A percentile compares a stretch with the other conserved stretches of the same genome.
These are phyloP conservation scores for Lasioglossum lativentre DNA, from an alignment of 2,888 invertebrate genomes.

Conservation along the genomic window DNA sequence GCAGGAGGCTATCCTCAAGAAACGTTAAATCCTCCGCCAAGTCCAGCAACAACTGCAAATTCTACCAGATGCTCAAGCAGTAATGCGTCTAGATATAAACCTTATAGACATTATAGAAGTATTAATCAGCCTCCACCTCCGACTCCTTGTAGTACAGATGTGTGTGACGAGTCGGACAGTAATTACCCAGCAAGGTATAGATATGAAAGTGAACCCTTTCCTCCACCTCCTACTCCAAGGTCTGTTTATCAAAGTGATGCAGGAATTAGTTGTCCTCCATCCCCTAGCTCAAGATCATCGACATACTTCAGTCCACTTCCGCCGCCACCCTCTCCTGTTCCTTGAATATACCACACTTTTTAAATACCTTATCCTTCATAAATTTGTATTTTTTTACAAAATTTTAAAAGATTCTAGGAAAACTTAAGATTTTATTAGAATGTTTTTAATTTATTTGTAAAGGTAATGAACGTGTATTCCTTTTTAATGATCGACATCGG, in stretches of 20 bases:
- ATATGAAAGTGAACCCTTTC: conserved; percentile 89
- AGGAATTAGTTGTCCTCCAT: conserved; percentile 87
- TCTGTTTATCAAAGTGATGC: conserved; percentile 91
- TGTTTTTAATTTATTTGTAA: conserved; percentile 25
- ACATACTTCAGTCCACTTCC: conserved; percentile 93
- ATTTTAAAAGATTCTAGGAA: conserved; percentile 4
- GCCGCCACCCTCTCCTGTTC: conserved; percentile 94
- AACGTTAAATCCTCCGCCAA: conserved; percentile 95
- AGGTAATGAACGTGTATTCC: not conserved
- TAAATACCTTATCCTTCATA: conserved; percentile 14
- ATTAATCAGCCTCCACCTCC: conserved; percentile 96
- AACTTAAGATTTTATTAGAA: not conserved
- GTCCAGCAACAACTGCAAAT: conserved; percentile 92
- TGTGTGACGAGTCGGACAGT: conserved; percentile 95
- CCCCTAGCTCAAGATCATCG: conserved; percentile 90
- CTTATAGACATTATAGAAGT: conserved; percentile 91
- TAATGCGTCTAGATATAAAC: conserved; percentile 88
- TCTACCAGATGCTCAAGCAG: conserved; percentile 86
- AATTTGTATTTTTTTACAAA: conserved; percentile 15
- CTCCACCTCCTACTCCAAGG: conserved; percentile 91
- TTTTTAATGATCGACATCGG: not conserved
- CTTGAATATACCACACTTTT: conserved; percentile 74
- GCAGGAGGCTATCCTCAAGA: conserved; percentile 91
- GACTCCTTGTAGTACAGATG: conserved; percentile 97
- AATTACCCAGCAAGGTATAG: conserved; percentile 88